phyloP scores from a whole-genome alignment of 2,113 vertebrate genomes.

The Rattus rattus region DNA sequence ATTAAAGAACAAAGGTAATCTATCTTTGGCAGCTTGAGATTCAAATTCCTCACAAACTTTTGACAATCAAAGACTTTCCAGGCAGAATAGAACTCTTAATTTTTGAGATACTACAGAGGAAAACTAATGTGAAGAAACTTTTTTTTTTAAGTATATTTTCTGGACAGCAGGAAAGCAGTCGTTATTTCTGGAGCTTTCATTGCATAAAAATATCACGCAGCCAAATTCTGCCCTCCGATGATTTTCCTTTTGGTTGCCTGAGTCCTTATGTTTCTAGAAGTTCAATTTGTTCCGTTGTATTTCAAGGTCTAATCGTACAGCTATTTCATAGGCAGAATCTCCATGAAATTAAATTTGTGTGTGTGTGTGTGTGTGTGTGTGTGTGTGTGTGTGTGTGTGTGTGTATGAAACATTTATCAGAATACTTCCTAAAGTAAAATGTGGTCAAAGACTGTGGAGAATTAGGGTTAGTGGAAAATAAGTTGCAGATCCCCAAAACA shows the following conservation, averaged over 20 bases:
- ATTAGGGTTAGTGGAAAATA: slow-evolving; percentile 79
- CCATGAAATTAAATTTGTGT: slow-evolving; percentile 77
- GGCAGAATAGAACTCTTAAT: slow-evolving; percentile 53
- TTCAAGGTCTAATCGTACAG: slow-evolving; percentile 70
- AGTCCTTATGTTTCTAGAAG: slow-evolving; percentile 78
- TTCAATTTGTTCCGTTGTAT: slow-evolving; percentile 61
- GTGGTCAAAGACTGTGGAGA: slow-evolving; percentile 73
- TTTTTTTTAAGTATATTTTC: slow-evolving; percentile 57
- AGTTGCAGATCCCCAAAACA: slow-evolving; percentile 79
- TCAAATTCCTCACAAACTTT: slow-evolving; percentile 61
- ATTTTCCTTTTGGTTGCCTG: slow-evolving; percentile 75
- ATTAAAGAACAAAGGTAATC: neutral
- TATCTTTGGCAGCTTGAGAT: slow-evolving; percentile 20
- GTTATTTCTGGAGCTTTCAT: slow-evolving; percentile 78
- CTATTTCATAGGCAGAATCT: slow-evolving; percentile 73
- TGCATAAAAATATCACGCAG: slow-evolving; percentile 74
- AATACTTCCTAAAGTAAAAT: slow-evolving; percentile 74
- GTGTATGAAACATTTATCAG: slow-evolving; percentile 62
- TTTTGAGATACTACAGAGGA: slow-evolving; percentile 55
- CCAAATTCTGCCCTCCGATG: slow-evolving; percentile 79
- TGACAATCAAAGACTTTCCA: slow-evolving; percentile 57
- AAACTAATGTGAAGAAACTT: slow-evolving; percentile 18
- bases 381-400: neutral
- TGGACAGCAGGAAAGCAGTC: slow-evolving; percentile 68
- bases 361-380: neutral